Base-by-base conservation (phyloP, 1,140 invertebrate species). In the Euura saliciscinereae region DNA sequence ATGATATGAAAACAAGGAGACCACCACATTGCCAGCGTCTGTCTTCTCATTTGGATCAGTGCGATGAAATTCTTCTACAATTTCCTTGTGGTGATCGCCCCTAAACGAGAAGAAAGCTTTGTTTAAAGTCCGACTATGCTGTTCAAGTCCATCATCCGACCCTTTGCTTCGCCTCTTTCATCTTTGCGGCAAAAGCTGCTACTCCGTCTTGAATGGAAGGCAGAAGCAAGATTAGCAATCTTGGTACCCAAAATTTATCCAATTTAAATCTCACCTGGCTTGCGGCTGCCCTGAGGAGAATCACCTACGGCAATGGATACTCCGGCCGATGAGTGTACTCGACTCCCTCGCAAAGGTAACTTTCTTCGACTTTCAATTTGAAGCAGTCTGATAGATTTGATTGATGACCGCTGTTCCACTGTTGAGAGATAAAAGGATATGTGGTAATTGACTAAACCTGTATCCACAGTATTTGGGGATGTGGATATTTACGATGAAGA, bases 281-380 rank as follows among this genome's bases (percentile, higher is more conserved):
- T 68, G 89, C 88, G 4, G 94, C 94, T 65, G 91, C 90, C 42
- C 95, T 92, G 73, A 98, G 79, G 2, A 96, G 95, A 79, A 99
- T 96, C 8, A 93, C 92, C 71, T 99, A 84, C 4, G 96, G 92
- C 71, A 98, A 87, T 77, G 94, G 91, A 76, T 92, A 94, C 80
- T 99, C 97, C 43, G 92, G 91, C 8, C 96, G 90, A 44, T 89
- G 87, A 4, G 91, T 93, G 85, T 99, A 99, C 74, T 94, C 93
- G 2, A 99, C 96, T 79, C 88, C 86, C 65, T 89, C 85, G 84
- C 98, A 99, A 78, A 96, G 91, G 70, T 98, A 92, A 73, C 97
- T 91, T 83, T 99, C 97, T 87, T 99, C 97, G 1, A 99, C 91
- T 85, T 93, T 89, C 82, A 98, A 98, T 82, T 94, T 94, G 72